Percentiles rank a stretch among this genome's conserved stretches.
Evolutionary conservation across 2,797 vertebrate species (phyloP).

Genomic region (Ceryle rudis): DNA sequence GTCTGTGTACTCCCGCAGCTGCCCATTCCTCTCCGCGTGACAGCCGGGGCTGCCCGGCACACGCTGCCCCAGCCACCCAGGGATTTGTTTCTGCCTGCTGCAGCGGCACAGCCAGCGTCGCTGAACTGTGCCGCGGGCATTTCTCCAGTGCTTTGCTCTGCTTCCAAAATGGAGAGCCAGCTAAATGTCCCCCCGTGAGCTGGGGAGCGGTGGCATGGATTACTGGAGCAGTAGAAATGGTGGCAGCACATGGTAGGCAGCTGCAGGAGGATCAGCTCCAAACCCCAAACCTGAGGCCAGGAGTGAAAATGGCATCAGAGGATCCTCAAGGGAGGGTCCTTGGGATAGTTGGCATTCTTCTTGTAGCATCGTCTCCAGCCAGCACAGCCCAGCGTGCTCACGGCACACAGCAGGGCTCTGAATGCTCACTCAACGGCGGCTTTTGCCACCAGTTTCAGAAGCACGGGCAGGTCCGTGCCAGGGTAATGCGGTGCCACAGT

Average conservation of each 20-base stretch:
- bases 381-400: background rate
- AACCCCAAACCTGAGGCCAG: background rate
- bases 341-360: background rate
- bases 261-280: background rate
- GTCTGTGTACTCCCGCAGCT: conserved; percentile 54
- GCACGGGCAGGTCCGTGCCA: rapidly evolving
- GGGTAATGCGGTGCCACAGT: rapidly evolving
- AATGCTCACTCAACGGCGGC: rapidly evolving
- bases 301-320: background rate
- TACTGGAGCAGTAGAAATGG: background rate
- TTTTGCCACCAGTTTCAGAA: background rate
- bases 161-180: background rate
- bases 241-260: rapidly evolving
- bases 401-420: background rate
- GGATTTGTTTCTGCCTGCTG: background rate
- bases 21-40: background rate
- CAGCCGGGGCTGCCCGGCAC: background rate
- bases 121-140: background rate
- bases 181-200: background rate
- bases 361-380: background rate
- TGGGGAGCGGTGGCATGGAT: rapidly evolving
- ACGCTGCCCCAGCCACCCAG: background rate
- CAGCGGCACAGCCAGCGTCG: background rate
- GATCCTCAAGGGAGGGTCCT: background rate
- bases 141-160: background rate